These are phyloP conservation scores for Protaetia brevitarsis DNA, from an alignment of 1,140 invertebrate species.

Conservation along the genomic window DNA sequence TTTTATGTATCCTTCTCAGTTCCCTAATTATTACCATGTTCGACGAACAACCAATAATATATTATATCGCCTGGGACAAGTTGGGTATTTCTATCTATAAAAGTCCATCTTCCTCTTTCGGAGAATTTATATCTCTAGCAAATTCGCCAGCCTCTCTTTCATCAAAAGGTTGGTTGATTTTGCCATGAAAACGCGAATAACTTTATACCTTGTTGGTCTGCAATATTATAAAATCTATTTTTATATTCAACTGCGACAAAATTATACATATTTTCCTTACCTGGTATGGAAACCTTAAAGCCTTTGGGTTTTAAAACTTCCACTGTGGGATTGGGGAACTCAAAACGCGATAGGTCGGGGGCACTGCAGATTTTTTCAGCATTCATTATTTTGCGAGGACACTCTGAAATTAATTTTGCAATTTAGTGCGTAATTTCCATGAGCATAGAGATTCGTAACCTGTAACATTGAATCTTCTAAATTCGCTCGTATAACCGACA, in stretches of 20 bases:
- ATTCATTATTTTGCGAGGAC: not conserved
- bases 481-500: constrained; percentile 56
- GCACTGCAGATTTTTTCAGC: not conserved
- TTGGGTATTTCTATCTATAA: constrained; percentile 57
- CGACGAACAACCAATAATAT: constrained; percentile 73
- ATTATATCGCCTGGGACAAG: constrained; percentile 65
- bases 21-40: constrained; percentile 38
- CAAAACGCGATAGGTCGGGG: not conserved
- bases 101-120: constrained; percentile 67
- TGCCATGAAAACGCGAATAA: constrained; percentile 73
- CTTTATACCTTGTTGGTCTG: constrained; percentile 64
- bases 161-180: constrained; percentile 70
- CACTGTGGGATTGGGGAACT: constrained; percentile 54
- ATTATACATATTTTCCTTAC: constrained; percentile 41
- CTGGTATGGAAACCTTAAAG: constrained; percentile 58
- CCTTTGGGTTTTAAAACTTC: constrained; percentile 61
- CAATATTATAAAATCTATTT: too few relatives aligned
- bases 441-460: too few relatives aligned
- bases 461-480: not conserved
- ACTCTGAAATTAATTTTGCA: not conserved
- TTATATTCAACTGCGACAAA: too few relatives aligned
- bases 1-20: constrained; percentile 60
- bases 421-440: too few relatives aligned
- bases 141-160: constrained; percentile 68
- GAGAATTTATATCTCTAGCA: constrained; percentile 63